Evolutionary conservation across 2,113 vertebrate genomes (phyloP).

Genomic region (Blennius ocellaris): DNA sequence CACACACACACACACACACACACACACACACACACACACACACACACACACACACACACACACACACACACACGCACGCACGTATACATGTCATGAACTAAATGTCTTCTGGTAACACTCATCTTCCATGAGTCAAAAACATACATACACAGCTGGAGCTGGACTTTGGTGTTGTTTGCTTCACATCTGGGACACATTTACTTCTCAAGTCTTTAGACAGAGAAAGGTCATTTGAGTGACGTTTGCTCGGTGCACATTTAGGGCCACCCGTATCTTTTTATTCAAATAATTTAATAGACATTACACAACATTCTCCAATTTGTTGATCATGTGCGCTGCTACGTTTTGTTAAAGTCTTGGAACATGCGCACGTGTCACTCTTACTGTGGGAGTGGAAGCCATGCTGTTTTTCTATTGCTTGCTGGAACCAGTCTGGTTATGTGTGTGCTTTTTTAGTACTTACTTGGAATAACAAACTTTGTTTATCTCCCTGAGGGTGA

Average conservation of each 20-base stretch:
- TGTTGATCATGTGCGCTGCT: no score
- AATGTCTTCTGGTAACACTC: not conserved
- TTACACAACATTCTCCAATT: no score
- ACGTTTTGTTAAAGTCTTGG: no score
- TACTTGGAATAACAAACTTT: no score
- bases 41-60: not conserved
- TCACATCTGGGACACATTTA: conserved; percentile 40
- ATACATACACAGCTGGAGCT: conserved; percentile 18
- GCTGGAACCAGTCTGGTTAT: no score
- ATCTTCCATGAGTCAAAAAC: not conserved
- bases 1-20: not conserved
- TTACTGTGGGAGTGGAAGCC: no score
- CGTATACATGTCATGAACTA: conserved; percentile 1
- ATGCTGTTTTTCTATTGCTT: no score
- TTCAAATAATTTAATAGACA: no score
- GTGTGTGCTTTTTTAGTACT: no score
- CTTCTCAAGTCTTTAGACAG: not conserved
- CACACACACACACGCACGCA: not conserved
- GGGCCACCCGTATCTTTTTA: no score
- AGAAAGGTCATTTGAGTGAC: not conserved
- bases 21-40: not conserved
- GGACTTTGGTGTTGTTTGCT: conserved; percentile 10
- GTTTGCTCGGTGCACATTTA: not conserved
- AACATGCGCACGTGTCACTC: no score
- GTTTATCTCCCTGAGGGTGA: no score